Base-by-base conservation (phyloP, 2,113 vertebrate genomes). In the Bostrychus sinensis region DNA sequence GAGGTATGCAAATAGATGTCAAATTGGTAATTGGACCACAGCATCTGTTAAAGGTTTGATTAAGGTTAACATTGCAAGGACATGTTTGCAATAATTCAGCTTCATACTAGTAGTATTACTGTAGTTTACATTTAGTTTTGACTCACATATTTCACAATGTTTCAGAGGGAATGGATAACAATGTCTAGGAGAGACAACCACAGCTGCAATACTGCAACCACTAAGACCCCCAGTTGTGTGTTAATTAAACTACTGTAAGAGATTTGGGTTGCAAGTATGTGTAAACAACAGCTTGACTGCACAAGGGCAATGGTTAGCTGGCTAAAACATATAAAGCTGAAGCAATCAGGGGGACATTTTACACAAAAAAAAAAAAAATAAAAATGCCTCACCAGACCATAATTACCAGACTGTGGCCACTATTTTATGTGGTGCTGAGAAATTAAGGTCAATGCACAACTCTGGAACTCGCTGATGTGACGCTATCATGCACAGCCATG, bases 201-300 rank as follows among this genome's bases (percentile, higher is more conserved):
- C 57, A 66, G 64, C 79, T 76, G 63, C 77, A 26, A 55, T 22
- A 69, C 56, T 62, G 53, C 62, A 75, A 58, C 72, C 79, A 71
- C 77, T 78, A 70, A 81, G 54, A 78, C 37, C 59, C 62, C 11
- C 63, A 56, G 71, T 83, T 78, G 70, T 71, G 63, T 73, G 66
- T 75, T 83, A 83, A 85, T 89, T 85, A 84, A 85, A 62, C 72
- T 73, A 73, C 64, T 80, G 68, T 66, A 80, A 86, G 37, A 30
- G 43, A 78, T 53, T 76, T 54, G 45, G 67, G 68, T 66, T 78
- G 74, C 56, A 23, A 62, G 71, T 22, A 84, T 72, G 75, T 0
- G 70, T 64, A 78, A 86, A 84, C 77, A 76, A 55, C 70, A 38
- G 62, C 41, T 38, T 59, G n/a, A 22, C 69, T 65, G 57, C 43